phyloP scores from a whole-genome alignment of 2,113 vertebrate species.

The Saccopteryx bilineata region DNA sequence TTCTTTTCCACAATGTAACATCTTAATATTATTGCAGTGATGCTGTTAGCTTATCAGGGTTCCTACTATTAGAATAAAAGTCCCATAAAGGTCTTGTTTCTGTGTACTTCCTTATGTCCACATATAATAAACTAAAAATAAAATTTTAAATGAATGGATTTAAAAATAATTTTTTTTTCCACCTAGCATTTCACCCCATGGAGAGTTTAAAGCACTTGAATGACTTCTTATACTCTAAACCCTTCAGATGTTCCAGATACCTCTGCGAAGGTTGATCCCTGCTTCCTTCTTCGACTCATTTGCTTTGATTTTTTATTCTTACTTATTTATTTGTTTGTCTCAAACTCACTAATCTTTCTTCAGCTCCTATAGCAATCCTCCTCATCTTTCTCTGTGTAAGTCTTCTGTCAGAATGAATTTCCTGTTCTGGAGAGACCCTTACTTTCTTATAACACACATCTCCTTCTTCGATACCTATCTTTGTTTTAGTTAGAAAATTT shows the following conservation, averaged over 20 bases:
- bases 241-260: not conserved
- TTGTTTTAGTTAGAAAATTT: not conserved
- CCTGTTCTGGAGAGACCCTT: not conserved
- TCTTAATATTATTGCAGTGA: not conserved
- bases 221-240: not conserved
- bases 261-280: not conserved
- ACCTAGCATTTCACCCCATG: not conserved
- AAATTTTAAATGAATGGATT: not conserved
- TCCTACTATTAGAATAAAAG: not conserved
- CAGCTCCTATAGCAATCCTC: not conserved
- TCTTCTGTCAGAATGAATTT: not conserved
- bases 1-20: not conserved
- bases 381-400: not conserved
- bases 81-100: not conserved
- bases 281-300: not conserved
- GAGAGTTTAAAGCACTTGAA: not conserved
- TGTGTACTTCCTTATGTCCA: not conserved
- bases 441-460: rapidly evolving
- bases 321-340: not conserved
- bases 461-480: not conserved
- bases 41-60: not conserved
- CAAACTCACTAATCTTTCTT: not conserved
- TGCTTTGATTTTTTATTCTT: not conserved
- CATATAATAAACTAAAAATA: not conserved
- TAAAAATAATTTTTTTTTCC: not conserved